Evolutionary conservation across 2,888 invertebrate species (phyloP), one percentile per base, ranked within the genome.

Genomic region (Sphecodes monilicornis): DNA sequence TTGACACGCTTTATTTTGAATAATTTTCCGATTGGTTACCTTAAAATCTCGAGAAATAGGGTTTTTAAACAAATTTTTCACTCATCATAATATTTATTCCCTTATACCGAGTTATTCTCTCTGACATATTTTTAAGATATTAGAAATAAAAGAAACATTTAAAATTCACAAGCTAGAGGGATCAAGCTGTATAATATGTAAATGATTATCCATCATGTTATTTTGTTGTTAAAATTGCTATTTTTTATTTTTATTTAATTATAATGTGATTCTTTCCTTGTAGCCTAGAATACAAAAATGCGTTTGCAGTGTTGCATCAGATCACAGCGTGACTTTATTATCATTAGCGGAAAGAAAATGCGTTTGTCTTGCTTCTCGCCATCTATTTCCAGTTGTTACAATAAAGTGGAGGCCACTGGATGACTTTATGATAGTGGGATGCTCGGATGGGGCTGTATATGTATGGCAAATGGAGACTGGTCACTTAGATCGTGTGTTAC

Each of bases 391-490:
- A 0, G 98, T 99, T 39, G 97, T 98, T 39, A 97, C 97, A 46
- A 98, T 99, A 90, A 99, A 99, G 94, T 99, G 99, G 99, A 96
- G 99, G 68, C 99, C 99, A 0, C 96, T 98, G 3, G 99, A 99
- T 93, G 99, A 99, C 95, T 99, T 99, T 94, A 98, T 99, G 96
- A 98, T 99, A 88, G 98, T 99, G 29, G 98, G 98, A 0, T 99
- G 99, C 94, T 98, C 98, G 11, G 99, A 99, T 95, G 99, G 99
- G 3, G 98, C 99, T 0, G 99, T 99, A 1, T 99, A 99, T 95
- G 99, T 99, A 0, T 99, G 99, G 99, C 99, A 99, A 96, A 99
- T 99, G 99, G 99, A 99, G 95, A 99, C 99, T 2, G 99, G 99
- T 0, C 99, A 99, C 94, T 95, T 99, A 91, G 99, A 99, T 95